A percentile compares a stretch with the other conserved stretches of the same genome.
These are phyloP conservation scores for Mythimna ferrago DNA, from an alignment of 2,888 invertebrate genomes.

Conservation along the genomic window DNA sequence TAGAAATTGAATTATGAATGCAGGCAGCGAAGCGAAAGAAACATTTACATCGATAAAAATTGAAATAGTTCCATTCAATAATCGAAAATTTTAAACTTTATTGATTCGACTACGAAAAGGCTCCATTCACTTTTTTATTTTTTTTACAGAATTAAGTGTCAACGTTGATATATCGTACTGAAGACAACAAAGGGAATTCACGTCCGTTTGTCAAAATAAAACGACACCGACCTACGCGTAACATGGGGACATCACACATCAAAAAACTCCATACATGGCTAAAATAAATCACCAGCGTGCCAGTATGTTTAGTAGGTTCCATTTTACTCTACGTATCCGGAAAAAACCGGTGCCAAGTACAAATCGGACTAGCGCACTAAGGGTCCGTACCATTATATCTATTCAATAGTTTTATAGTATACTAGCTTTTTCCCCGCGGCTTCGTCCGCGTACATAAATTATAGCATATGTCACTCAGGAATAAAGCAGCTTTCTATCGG, in stretches of 20 bases:
- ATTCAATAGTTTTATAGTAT: too few species aligned
- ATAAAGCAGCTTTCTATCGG: too few species aligned
- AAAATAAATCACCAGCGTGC: constrained; percentile 70
- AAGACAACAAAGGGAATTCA: constrained; percentile 84
- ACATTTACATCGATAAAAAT: constrained; percentile 51
- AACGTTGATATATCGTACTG: constrained; percentile 84
- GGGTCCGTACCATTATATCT: too few species aligned
- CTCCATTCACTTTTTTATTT: constrained; percentile 76
- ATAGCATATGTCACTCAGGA: too few species aligned
- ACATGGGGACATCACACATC: constrained; percentile 78
- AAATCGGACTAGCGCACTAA: too few species aligned
- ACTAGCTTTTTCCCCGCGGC: too few species aligned
- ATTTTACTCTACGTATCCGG: constrained; percentile 72
- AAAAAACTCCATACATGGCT: constrained; percentile 66
- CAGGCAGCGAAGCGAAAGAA: constrained; percentile 20
- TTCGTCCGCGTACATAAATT: too few species aligned
- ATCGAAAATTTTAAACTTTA: constrained; percentile 65
- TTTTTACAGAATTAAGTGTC: constrained; percentile 79
- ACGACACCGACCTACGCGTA: constrained; percentile 84
- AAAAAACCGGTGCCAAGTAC: constrained; percentile 30
- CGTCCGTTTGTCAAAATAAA: constrained; percentile 88
- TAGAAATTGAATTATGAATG: constrained; percentile 47
- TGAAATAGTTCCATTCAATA: constrained; percentile 52
- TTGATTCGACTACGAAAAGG: constrained; percentile 69
- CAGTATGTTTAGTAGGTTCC: constrained; percentile 61